Evolutionary conservation across 2,113 vertebrate species (phyloP).

Genomic region (Pangasianodon gigas): DNA sequence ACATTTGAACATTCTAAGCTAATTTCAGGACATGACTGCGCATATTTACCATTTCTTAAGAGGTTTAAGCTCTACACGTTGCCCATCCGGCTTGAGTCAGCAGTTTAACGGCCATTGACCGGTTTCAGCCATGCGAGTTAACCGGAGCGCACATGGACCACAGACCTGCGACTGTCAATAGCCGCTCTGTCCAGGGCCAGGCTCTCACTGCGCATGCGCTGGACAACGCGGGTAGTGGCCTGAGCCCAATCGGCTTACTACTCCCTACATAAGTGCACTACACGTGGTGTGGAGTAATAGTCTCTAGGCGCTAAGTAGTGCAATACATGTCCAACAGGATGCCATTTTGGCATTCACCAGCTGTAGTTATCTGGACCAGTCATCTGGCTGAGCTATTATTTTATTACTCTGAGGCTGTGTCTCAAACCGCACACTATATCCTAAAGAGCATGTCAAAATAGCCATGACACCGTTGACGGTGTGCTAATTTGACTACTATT

Average conservation of each 20-base stretch:
- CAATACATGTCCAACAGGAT: neutral
- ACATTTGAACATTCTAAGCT: neutral
- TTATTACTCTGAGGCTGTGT: neutral
- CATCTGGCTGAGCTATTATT: neutral
- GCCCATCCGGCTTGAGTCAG: neutral
- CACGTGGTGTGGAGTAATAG: neutral
- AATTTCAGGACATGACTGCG: neutral
- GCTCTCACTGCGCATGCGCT: constrained; percentile 20
- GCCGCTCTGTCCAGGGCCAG: neutral
- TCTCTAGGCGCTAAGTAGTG: neutral
- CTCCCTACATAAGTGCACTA: neutral
- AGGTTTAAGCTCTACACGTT: neutral
- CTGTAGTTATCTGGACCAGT: neutral
- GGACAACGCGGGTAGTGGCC: neutral
- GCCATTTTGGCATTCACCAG: neutral
- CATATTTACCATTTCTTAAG: neutral
- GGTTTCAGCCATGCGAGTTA: neutral
- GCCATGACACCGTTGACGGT: neutral
- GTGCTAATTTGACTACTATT: neutral
- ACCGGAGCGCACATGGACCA: neutral
- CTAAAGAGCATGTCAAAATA: neutral
- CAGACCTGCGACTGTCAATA: neutral
- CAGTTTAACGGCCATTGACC: neutral
- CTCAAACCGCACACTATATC: neutral
- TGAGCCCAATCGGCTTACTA: too few relatives aligned